Evolutionary conservation across 2,113 vertebrate species (phyloP), one percentile per base, ranked within the genome.

Genomic region (Sarotherodon lohbergeri): DNA sequence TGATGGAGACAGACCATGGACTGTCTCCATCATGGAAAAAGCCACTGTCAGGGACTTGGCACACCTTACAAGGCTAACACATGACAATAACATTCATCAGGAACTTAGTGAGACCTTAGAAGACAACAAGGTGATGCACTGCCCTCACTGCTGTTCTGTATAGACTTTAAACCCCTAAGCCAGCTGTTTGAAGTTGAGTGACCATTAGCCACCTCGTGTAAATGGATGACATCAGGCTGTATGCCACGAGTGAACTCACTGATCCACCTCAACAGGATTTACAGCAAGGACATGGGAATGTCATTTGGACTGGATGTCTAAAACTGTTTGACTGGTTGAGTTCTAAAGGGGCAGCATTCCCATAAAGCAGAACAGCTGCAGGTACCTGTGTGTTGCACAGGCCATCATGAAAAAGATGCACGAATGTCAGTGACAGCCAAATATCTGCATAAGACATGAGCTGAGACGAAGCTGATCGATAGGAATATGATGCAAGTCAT

Each of bases 381-480:
- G 56, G 56, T 0, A 32, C 4, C 27, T 32, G 56, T 29, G 56
- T 59, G 56, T 59, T 16, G 13, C 56, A 59, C 27, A 6, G 5
- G 27, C 57, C 57, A 61, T 61, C 27, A 4, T 61, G 8, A 0
- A 61, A 59, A 61, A 17, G 57, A 61, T 32, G 52, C 52, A 54
- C 10, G 57, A 32, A 32, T 17, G 27, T 61, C 14, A 61, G 57
- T 4, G 32, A 34, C 57, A 34, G 29, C 0, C 57, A 34, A 17
- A 10, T 32, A 61, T 17, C 57, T 61, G 57, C 27, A 61, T 17
- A 0, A 61, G 57, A 61, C 57, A 61, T 4, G 55, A 57, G 57
- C 57, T 32, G 57, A 61, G 29, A 61, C 57, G 9, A 32, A 32
- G 29, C 57, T 17, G 57, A 0, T 61, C 0, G 24, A 5, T 0